Conservation (phyloP, 2,113 vertebrate species). For the Plecturocebus donacophilus region DNA sequence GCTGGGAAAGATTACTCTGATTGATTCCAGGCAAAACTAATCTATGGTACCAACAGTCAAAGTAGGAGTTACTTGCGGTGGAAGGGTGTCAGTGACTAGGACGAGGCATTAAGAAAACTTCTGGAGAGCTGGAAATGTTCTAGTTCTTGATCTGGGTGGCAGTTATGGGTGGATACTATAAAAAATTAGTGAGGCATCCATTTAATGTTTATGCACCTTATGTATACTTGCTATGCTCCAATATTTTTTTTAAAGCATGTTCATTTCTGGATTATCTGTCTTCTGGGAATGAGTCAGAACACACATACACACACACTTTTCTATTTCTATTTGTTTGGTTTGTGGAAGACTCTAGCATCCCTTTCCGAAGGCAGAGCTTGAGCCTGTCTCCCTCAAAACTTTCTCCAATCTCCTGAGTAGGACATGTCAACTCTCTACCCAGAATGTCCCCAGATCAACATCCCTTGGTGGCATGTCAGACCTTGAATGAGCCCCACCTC, state of each 20-base stretch:
- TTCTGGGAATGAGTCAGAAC: background rate
- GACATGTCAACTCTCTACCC: background rate
- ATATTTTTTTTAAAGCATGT: background rate
- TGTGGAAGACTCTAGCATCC: background rate
- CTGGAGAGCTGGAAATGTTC: background rate
- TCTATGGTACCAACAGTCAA: background rate
- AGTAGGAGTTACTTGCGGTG: background rate
- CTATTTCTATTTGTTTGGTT: background rate
- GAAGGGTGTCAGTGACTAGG: background rate
- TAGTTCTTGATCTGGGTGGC: background rate
- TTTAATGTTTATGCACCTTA: background rate
- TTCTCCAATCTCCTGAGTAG: background rate
- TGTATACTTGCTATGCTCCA: background rate
- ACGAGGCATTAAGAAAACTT: background rate
- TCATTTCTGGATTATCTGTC: constrained; percentile 10
- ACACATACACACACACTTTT: too few relatives aligned
- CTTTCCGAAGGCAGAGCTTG: background rate
- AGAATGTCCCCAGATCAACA: background rate
- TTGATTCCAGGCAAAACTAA: background rate
- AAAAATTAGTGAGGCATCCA: background rate
- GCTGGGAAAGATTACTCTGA: background rate
- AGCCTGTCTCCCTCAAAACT: background rate
- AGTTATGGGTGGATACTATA: background rate
- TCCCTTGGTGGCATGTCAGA: background rate
- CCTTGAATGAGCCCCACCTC: background rate